Evolutionary conservation across 1,140 invertebrate genomes (phyloP).

Genomic region (Zaprionus gabonicus): DNA sequence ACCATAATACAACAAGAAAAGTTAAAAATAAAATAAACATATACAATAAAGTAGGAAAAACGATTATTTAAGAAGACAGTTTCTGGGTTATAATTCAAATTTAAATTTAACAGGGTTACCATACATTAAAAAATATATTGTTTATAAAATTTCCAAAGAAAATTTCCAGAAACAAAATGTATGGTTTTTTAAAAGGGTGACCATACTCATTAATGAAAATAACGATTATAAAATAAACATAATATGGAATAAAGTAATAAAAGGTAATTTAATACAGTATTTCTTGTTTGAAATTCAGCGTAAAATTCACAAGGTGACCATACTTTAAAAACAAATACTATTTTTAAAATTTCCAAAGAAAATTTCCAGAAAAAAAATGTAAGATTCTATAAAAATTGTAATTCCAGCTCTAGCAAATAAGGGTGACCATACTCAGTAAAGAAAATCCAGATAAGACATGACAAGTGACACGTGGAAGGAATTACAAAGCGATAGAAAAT

Average conservation of each 20-base stretch:
- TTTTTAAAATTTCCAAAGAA: no score
- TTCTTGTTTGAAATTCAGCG: background rate
- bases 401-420: no score
- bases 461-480: background rate
- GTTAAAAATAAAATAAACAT: no score
- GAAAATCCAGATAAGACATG: background rate
- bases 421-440: background rate
- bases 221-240: no score
- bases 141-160: no score
- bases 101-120: background rate
- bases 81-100: background rate
- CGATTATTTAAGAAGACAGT: background rate
- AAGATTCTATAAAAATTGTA: no score
- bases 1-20: background rate
- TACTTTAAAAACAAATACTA: no score
- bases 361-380: no score
- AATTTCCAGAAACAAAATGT: no score
- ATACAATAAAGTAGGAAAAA: background rate
- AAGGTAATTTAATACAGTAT: no score
- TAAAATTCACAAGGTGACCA: no score
- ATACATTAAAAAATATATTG: background rate
- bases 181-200: background rate
- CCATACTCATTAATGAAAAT: background rate
- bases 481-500: background rate
- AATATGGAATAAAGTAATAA: no score